Conservation (phyloP, 2,797 vertebrate species). For the Falco peregrinus region DNA sequence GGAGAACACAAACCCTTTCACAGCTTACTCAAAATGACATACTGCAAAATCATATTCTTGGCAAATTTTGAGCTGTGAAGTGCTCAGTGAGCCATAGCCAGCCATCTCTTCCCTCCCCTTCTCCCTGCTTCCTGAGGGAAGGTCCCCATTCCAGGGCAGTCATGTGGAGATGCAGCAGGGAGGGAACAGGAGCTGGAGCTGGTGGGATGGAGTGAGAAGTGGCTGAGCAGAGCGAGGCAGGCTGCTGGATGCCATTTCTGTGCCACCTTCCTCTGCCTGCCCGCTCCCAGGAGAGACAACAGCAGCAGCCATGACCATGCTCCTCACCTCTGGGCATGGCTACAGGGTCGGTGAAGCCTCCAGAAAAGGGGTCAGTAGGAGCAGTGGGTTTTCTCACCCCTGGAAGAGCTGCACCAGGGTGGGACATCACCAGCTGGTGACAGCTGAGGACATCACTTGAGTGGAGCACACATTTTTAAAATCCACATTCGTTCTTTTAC, state of each 20-base stretch:
- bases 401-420: neutral
- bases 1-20: neutral
- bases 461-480: neutral
- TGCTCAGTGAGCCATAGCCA: fast-evolving
- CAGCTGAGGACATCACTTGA: neutral
- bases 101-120: neutral
- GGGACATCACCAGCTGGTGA: neutral
- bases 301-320: fast-evolving
- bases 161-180: neutral
- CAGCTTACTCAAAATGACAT: neutral
- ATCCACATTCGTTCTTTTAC: neutral
- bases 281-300: neutral
- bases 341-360: fast-evolving
- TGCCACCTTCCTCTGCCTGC: neutral
- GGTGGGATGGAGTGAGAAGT: neutral
- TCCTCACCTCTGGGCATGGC: neutral
- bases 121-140: neutral
- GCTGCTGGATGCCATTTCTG: neutral
- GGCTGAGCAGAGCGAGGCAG: neutral
- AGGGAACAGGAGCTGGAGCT: neutral
- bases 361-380: neutral
- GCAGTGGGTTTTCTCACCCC: neutral
- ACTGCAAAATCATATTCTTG: neutral
- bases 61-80: neutral
- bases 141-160: fast-evolving